These are phyloP conservation scores for Peromyscus eremicus DNA, from an alignment of 2,797 vertebrate genomes.

Conservation along the genomic window DNA sequence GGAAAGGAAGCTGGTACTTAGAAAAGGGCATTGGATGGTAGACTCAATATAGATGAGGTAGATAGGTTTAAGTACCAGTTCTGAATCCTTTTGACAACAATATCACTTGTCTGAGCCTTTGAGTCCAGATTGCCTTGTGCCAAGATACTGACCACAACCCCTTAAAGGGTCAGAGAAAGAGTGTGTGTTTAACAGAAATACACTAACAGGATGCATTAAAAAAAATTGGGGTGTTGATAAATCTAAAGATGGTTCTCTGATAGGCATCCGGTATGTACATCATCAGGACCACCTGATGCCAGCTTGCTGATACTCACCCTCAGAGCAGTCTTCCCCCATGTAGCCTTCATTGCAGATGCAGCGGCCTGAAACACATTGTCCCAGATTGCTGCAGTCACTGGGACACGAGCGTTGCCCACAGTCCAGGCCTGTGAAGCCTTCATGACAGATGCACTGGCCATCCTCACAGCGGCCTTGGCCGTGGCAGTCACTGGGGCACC, in stretches of 20 bases:
- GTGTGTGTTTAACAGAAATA: no score
- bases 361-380: constrained; percentile 86
- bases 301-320: constrained; percentile 29
- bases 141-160: not conserved
- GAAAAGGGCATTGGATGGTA: not conserved
- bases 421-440: constrained; percentile 92
- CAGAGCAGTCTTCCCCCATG: constrained; percentile 91
- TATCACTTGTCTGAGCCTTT: not conserved
- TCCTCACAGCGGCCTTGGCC: constrained; percentile 86
- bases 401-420: constrained; percentile 87
- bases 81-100: not conserved
- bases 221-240: not conserved
- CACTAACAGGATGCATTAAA: not conserved
- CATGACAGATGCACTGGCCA: constrained; percentile 89
- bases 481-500: constrained; percentile 89
- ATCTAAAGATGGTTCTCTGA: not conserved
- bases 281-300: rapidly evolving
- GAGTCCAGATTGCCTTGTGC: not conserved
- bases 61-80: not conserved
- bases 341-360: constrained; percentile 93
- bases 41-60: not conserved
- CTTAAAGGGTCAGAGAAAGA: not conserved
- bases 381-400: constrained; percentile 83
- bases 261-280: rapidly evolving
- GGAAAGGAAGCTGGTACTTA: not conserved